phyloP scores from a whole-genome alignment of 1,140 invertebrate species.

The Agrypnia vestita region DNA sequence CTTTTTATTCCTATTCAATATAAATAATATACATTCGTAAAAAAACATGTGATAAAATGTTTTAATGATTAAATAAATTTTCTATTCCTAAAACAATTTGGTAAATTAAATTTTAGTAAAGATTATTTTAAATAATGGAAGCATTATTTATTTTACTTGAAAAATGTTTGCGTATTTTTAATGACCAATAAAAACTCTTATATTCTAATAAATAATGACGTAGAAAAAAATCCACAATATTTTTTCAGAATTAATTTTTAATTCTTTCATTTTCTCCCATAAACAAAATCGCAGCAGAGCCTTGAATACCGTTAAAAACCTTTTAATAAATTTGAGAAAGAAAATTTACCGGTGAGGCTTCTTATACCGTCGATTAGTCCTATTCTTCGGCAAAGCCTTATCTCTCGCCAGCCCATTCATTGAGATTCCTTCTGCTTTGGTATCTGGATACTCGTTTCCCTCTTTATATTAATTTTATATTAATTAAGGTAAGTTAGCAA shows the following conservation, averaged over 20 bases:
- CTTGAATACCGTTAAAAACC: neutral
- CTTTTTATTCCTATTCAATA: no score
- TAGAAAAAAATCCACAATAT: no score
- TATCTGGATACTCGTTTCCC: constrained; percentile 22
- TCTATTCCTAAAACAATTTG: no score
- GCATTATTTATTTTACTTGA: no score
- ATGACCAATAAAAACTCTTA: no score
- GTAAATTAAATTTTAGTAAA: no score
- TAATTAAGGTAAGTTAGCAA: constrained; percentile 29
- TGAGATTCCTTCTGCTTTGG: constrained; percentile 2
- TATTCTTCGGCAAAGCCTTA: constrained; percentile 48
- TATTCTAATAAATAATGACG: no score
- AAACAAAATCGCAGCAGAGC: constrained; percentile 17
- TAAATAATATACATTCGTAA: no score
- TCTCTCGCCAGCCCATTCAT: constrained; percentile 38
- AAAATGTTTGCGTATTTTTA: no score
- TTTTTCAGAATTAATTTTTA: neutral
- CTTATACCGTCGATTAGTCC: constrained; percentile 56
- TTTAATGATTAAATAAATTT: no score
- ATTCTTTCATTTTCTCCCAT: constrained; percentile 25
- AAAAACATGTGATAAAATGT: no score
- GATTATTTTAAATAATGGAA: no score
- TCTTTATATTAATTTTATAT: constrained; percentile 35
- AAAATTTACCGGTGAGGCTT: constrained; percentile 39
- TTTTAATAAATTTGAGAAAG: constrained; percentile 38